These are phyloP conservation scores for Trypoxylus dichotomus DNA, from an alignment of 1,140 invertebrate species.

Conservation along the genomic window DNA sequence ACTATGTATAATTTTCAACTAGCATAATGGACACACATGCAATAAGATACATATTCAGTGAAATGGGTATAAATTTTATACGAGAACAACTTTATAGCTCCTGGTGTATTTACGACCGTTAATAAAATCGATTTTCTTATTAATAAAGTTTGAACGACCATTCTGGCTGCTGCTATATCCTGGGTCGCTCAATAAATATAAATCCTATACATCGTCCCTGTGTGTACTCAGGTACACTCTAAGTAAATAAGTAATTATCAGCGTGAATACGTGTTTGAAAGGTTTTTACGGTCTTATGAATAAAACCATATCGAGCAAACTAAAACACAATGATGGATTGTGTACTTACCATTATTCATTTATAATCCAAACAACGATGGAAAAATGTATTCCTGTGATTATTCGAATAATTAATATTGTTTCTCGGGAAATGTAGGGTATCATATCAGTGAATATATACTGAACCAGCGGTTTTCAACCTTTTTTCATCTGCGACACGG, in stretches of 20 bases:
- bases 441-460: too few species aligned
- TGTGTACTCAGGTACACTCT: background rate
- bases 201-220: background rate
- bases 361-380: too few species aligned
- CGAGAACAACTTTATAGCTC: background rate
- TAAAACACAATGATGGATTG: too few species aligned
- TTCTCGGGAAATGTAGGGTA: too few species aligned
- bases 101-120: background rate
- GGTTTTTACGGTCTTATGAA: too few species aligned
- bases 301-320: too few species aligned
- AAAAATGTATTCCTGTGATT: too few species aligned
- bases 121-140: background rate
- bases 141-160: background rate
- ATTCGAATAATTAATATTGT: too few species aligned
- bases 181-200: background rate
- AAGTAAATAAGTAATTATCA: background rate
- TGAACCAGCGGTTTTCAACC: too few species aligned
- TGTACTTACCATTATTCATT: too few species aligned
- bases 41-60: background rate
- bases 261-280: too few species aligned
- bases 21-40: background rate
- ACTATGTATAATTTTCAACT: background rate
- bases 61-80: background rate
- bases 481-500: too few species aligned
- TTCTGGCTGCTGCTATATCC: background rate